Evolutionary conservation across 2,888 invertebrate genomes (phyloP), one percentile per base, ranked within the genome.

Genomic region (Hipparchia semele): DNA sequence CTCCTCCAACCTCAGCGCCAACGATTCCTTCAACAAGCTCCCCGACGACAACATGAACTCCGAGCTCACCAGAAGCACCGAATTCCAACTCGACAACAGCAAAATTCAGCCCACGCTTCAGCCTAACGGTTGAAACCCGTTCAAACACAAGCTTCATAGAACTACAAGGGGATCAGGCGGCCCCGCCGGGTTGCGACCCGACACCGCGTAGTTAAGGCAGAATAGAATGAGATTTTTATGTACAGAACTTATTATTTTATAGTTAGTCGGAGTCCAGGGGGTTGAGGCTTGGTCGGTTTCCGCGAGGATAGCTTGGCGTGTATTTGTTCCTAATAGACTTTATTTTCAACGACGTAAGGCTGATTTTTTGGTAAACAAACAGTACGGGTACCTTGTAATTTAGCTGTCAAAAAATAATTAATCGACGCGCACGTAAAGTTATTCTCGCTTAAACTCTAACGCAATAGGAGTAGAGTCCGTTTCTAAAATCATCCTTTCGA

Each of bases 1-100:
- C 39, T 78, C 81, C 68, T 65, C 81, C 68, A 78, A 61, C 73
- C 74, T 80, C 51, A 75, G 80, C 62, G 71, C 83, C 6, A 81
- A 86, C 79, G 79, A 84, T 74, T 87, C 90, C 13, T 87, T 84
- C 81, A 81, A 79, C 76, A 92, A 93, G 77, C 87, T 92, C 5
- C 93, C 92, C 0, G 93, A 94, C 80, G 92, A 91, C 76, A 94
- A 94, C 80, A 94, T 94, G 93, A 94, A 94, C 84, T 91, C 88
- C 0, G 90, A 92, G 71, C 78, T 90, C n/a, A 87, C 86, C 2
- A 80, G 87, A 69, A 84, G 86, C 73, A 78, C 82, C 46, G 83
- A 82, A 54, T 84, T 88, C 77, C 80, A 83, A 73, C 76, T 85
- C 73, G 91, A 89, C 84, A 87, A 87, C 87, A 90, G 91, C 88